Evolutionary conservation across 2,113 vertebrate species (phyloP), one percentile per base, ranked within the genome.

Genomic region (Bothrops jararaca): DNA sequence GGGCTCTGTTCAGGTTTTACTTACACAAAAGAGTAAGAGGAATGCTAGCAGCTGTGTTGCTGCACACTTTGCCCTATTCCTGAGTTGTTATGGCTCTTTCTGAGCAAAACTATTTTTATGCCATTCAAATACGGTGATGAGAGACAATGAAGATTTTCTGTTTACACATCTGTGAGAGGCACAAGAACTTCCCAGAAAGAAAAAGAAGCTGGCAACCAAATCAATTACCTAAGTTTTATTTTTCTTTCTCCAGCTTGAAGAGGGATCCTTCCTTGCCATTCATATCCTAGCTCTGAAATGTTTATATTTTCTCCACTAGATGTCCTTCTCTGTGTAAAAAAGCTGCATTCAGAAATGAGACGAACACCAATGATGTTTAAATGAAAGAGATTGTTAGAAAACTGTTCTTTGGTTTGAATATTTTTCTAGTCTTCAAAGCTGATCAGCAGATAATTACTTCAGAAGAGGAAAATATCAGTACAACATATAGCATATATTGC

Each of bases 251-350:
- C 52, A 26, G 26, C 20, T 90, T 60, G 53, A 52, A 52, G 3
- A 54, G 80, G 2, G 57, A 48, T 48, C 42, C 57, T 45, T 57
- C 54, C n/a, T 58, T 60, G 29, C 23, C 18, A 5, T n/a, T 57
- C 54, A 86, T 24, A n/a, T 3, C 50, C 11, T 22, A 89, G 23
- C 24, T 91, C 24, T n/a, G 23, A 69, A 60, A 88, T 48, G 5
- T 93, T 45, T 92, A 9, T 56, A 57, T 34, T 90, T 89, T 92
- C 80, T 93, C 93, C 86, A 34, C 94, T 69, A n/a, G 91, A 56
- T 93, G 95, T 95, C 89, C 93, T 91, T 64, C 52, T 92, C 89
- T 53, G 34, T 85, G 92, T 90, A 93, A 24, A 45, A 57, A 29
- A 0, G 1, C 22, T 56, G 54, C 23, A 0, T 89, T 58, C 20